Evolutionary conservation across 2,797 vertebrate genomes (phyloP).

Genomic region (Remorina albescens): DNA sequence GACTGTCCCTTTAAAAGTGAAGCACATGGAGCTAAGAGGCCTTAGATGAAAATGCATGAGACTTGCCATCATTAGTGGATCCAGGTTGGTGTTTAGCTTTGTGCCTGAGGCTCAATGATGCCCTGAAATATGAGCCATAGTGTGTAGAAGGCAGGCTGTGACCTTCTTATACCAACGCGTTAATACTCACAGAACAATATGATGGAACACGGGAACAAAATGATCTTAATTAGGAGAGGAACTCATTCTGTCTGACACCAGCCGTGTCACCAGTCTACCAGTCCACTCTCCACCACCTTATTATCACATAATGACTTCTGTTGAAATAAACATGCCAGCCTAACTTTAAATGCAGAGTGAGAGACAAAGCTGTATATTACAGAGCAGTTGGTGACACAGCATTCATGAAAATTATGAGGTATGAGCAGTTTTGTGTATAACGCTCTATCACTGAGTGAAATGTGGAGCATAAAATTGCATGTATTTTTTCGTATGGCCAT

Average conservation of each 20-base stretch:
- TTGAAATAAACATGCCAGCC: constrained; percentile 74
- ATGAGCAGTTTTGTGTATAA: constrained; percentile 42
- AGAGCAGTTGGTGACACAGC: constrained; percentile 36
- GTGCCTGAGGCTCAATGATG: constrained; percentile 71
- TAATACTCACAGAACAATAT: constrained; percentile 68
- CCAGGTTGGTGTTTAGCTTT: constrained; percentile 66
- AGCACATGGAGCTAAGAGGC: constrained; percentile 26
- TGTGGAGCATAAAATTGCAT: constrained; percentile 46
- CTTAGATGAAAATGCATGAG: constrained; percentile 62
- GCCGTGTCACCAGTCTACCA: constrained; percentile 69
- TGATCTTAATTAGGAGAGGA: constrained; percentile 79
- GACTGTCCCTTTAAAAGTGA: constrained; percentile 30
- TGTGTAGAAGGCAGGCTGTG: constrained; percentile 57
- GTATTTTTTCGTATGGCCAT: constrained; percentile 46
- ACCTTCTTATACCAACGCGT: constrained; percentile 70
- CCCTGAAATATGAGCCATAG: constrained; percentile 69
- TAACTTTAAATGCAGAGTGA: constrained; percentile 54
- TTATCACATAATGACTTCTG: constrained; percentile 77
- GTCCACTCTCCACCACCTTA: constrained; percentile 61
- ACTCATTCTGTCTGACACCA: constrained; percentile 77
- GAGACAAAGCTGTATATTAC: constrained; percentile 47
- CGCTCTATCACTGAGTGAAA: constrained; percentile 30
- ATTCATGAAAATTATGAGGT: constrained; percentile 49
- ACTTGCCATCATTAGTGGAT: constrained; percentile 71
- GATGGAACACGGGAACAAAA: constrained; percentile 74